Evolutionary conservation across 2,113 vertebrate genomes (phyloP).

Genomic region (Steatornis caripensis): DNA sequence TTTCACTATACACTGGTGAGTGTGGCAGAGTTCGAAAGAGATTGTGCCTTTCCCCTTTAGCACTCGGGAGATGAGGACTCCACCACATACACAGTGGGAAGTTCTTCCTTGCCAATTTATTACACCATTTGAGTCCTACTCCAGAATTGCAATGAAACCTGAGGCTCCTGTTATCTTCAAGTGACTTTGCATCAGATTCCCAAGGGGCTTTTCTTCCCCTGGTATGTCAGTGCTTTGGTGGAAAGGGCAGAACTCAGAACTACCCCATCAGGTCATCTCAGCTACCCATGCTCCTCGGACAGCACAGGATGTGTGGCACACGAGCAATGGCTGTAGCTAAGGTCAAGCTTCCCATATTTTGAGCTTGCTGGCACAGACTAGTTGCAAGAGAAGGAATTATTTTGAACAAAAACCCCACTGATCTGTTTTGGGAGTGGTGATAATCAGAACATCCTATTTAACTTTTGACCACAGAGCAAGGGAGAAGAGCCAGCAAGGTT

Average conservation of each 20-base stretch:
- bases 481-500: conserved; percentile 38
- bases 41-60: conserved; percentile 25
- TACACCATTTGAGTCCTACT: background rate
- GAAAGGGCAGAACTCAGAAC: background rate
- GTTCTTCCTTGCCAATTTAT: background rate
- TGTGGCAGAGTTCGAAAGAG: conserved; percentile 2
- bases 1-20: conserved; percentile 24
- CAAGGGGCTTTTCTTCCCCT: background rate
- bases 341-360: conserved; percentile 41
- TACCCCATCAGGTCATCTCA: background rate
- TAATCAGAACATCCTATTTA: conserved; percentile 59
- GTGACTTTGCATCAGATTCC: background rate
- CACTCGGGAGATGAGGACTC: background rate
- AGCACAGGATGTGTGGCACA: background rate
- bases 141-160: background rate
- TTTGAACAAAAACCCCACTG: conserved; percentile 33
- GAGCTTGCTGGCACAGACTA: conserved; percentile 32
- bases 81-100: background rate
- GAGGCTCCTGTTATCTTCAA: background rate
- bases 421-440: conserved; percentile 64
- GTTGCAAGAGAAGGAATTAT: conserved; percentile 26
- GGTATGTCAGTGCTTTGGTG: background rate
- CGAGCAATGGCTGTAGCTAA: background rate
- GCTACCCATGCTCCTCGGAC: background rate
- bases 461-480: conserved; percentile 45